Conservation (phyloP, 2,888 invertebrate species). For the Phrixothrix hirtus region DNA sequence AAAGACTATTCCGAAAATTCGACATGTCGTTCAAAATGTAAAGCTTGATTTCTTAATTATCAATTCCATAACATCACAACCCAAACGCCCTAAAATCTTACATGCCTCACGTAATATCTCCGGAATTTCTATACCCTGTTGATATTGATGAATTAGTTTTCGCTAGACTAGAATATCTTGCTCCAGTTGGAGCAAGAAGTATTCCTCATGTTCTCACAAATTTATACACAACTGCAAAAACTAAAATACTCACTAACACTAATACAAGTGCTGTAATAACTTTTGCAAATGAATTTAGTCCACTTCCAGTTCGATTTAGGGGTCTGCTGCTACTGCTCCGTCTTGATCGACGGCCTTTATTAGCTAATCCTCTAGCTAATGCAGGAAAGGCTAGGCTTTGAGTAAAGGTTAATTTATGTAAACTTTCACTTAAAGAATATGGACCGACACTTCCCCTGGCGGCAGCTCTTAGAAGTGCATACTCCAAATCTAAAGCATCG, state of each 20-base stretch:
- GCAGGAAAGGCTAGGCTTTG: constrained; percentile 75
- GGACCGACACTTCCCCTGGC: constrained; percentile 74
- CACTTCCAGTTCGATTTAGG: constrained; percentile 65
- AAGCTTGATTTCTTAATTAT: constrained; percentile 1
- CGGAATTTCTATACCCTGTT: constrained; percentile 33
- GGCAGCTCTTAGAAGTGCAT: constrained; percentile 68
- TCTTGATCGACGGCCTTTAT: constrained; percentile 62
- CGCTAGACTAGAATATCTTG: constrained; percentile 26
- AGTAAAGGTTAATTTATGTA: constrained; percentile 74
- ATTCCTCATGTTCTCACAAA: constrained; percentile 77
- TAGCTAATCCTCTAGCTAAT: constrained; percentile 68
- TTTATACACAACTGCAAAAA: constrained; percentile 74
- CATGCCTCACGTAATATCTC: constrained; percentile 35
- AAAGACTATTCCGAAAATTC: no score
- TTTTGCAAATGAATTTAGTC: constrained; percentile 72
- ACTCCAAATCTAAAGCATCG: constrained; percentile 72
- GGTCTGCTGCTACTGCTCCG: constrained; percentile 59
- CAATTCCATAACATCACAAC: constrained; percentile 26
- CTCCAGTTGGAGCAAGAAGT: constrained; percentile 66
- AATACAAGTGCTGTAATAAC: constrained; percentile 70
- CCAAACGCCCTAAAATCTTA: neutral
- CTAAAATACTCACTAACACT: constrained; percentile 70
- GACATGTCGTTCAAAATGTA: no score
- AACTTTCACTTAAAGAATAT: constrained; percentile 70
- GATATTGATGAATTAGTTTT: constrained; percentile 13